phyloP scores from a whole-genome alignment of 2,797 vertebrate species.

The Typhlichthys subterraneus region DNA sequence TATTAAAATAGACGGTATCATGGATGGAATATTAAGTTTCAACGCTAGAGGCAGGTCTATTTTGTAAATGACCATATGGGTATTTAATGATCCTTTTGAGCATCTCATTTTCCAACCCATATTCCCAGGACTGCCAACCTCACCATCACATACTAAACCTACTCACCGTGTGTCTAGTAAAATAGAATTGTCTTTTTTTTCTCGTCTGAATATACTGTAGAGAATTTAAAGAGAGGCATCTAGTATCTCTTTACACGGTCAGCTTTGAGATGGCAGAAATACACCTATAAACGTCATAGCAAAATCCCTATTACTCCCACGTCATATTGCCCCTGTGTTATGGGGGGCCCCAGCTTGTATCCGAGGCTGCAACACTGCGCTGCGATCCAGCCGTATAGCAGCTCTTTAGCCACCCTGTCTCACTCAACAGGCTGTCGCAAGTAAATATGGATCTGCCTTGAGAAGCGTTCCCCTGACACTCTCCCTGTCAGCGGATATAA shows the following conservation, averaged over 20 bases:
- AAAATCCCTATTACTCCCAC: constrained; percentile 39
- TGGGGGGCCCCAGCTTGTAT: constrained; percentile 30
- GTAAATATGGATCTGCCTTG: constrained; percentile 56
- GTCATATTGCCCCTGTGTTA: constrained; percentile 36
- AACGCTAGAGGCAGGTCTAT: constrained; percentile 6
- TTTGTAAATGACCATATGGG: constrained; percentile 30
- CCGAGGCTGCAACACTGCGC: constrained; percentile 21
- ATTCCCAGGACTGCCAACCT: not conserved
- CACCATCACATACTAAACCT: not conserved
- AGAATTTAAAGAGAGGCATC: constrained; percentile 16
- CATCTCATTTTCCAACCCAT: constrained; percentile 7
- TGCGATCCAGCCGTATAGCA: constrained; percentile 18
- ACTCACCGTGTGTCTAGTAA: not conserved
- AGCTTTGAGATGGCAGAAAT: constrained; percentile 29
- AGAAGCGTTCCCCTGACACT: constrained; percentile 38
- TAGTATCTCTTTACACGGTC: constrained; percentile 13
- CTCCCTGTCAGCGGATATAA: constrained; percentile 59
- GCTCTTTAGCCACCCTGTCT: constrained; percentile 34
- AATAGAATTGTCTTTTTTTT: not conserved
- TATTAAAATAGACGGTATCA: constrained; percentile 18
- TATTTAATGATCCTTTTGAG: constrained; percentile 24
- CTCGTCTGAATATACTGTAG: not conserved
- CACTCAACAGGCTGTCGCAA: constrained; percentile 49
- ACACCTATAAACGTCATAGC: constrained; percentile 41
- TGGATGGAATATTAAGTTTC: constrained; percentile 11